Base-by-base conservation (phyloP, 2,888 invertebrate species). In the Dinocampus coccinellae region DNA sequence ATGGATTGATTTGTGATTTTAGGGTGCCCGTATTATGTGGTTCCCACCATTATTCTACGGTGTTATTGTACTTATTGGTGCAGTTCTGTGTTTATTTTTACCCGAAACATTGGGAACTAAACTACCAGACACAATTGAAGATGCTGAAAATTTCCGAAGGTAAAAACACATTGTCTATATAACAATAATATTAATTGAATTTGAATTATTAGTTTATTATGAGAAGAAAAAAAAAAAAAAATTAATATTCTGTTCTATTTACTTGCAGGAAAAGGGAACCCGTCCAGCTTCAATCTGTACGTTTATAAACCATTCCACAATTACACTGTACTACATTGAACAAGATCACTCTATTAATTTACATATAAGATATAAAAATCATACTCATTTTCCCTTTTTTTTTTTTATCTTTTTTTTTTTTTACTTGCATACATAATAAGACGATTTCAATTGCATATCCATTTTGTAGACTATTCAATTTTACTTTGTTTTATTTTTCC, bases 101-200 rank as follows among this genome's bases (percentile, higher is more conserved):
- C 90, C 90, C n/a, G 90, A 90, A 83, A 90, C 90, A 3, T 85
- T 88, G 78, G 84, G 88, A 69, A 85, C 87, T 61, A 86, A 88
- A 71, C 81, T 90, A 29, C 90, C 90, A 2, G 89, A 90, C 74
- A 89, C 89, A 16, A 84, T 90, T 53, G 88, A 89, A 75, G 90
- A 89, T 64, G 88, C 88, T 10, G 89, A 89, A 80, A 85, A 83
- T 69, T 88, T 88, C 77, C 85, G 85, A 80, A 87, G 84, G 88
- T 88, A 77, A 4, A n/a, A 57, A 33, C 78, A 83, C 78, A 42
- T 10, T 39, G 63, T 62, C 10, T 24, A 39, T 1, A 33, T 26
- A 33, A 29, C 3, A 47, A 47, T 20, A 64, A 7, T 52, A 52
- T 13, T 57, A 20, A 29, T 58, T 33, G 10, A 13, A 13, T 2